Conservation (phyloP, 2,797 vertebrate species). For the Thunnus albacares region DNA sequence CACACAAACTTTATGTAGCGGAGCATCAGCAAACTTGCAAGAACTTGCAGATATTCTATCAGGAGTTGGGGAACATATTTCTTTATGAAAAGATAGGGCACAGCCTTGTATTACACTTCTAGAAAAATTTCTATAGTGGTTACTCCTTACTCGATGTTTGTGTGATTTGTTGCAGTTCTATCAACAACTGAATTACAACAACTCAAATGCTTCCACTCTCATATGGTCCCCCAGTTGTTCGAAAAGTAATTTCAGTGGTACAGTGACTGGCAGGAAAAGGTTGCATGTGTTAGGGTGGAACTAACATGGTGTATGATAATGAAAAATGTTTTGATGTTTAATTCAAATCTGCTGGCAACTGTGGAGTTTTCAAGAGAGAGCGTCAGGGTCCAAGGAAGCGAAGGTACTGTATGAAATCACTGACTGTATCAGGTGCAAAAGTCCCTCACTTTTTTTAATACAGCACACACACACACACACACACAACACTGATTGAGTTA, state of each 20-base stretch:
- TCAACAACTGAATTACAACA: too few species aligned
- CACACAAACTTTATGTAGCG: too few species aligned
- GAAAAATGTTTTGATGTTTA: neutral
- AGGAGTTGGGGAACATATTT: neutral
- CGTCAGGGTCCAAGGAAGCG: neutral
- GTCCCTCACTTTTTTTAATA: neutral
- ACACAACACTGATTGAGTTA: constrained; percentile 36
- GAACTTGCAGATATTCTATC: neutral
- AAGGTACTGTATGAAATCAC: neutral
- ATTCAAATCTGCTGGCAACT: neutral
- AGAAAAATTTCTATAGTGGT: neutral
- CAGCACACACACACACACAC: neutral
- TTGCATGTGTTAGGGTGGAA: neutral
- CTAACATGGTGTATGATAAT: neutral
- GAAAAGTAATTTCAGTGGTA: neutral
- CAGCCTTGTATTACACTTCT: too few species aligned
- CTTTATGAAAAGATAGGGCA: neutral
- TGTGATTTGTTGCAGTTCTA: neutral
- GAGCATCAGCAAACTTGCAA: neutral
- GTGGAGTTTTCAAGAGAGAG: neutral
- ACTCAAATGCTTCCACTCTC: neutral
- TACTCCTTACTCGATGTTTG: neutral
- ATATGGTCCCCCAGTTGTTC: too few species aligned
- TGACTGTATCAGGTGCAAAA: neutral
- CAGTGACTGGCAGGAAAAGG: neutral